Evolutionary conservation across 2,888 invertebrate genomes (phyloP), one percentile per base, ranked within the genome.

Genomic region (Temnothorax rugatulus): DNA sequence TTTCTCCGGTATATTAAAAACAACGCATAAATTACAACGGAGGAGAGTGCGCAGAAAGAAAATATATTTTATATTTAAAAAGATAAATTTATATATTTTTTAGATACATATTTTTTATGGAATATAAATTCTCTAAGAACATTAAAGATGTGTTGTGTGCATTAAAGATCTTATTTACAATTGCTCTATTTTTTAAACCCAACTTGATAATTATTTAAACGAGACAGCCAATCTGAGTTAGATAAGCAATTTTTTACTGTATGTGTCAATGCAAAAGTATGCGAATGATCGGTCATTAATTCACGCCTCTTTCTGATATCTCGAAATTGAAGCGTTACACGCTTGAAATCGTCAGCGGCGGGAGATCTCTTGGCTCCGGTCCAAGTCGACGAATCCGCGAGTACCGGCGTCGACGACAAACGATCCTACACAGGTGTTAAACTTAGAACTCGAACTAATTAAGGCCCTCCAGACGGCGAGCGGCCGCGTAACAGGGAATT

Each of bases 371-470:
- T 91, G 91, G 91, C 89, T 5, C 11, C 25, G 25, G 63, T 86
- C 87, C 90, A 90, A 89, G 74, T 47, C 83, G 82, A 77, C 76
- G 87, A 82, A 83, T 84, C 85, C 84, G 71, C 82, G 71, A 68
- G 77, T 85, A 73, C 34, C 84, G 61, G 52, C 61, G 74, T 66
- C 61, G 87, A 84, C 75, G 85, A 90, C 86, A 82, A 89, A 85
- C 85, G 84, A 64, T 76, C 79, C 84, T 92, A 90, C 88, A 92
- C 91, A 91, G 92, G 92, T 91, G 91, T 90, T 90, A 90, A 89
- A 90, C 90, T 90, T 90, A 90, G 90, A 90, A 83, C 85, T 71
- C 86, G 86, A 52, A 82, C 85, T 91, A 91, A 91, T 91, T 91
- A 90, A 91, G 87, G 84, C 83, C 68, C 77, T 86, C 83, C 86